Base-by-base conservation (phyloP, 2,113 vertebrate genomes). In the Pholis gunnellus region DNA sequence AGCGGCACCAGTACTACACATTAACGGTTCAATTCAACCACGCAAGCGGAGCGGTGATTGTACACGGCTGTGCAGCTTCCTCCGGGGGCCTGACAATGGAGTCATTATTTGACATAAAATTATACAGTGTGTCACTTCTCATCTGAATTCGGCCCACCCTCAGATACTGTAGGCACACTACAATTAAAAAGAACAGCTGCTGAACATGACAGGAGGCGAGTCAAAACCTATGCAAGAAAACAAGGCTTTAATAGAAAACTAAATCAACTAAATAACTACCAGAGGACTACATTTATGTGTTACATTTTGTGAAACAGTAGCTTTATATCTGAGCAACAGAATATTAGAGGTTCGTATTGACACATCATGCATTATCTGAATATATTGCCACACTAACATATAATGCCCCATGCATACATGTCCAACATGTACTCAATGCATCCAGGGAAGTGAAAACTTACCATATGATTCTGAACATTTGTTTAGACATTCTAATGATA, bases 61-160 rank as follows among this genome's bases (percentile, higher is more conserved):
- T 13, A 70, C 25, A 38, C 57, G 74, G 78, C 63, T 40, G 77
- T 27, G 66, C 67, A 18, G 57, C 67, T 34, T 78, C 60, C 29
- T 25, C 59, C 31, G 63, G 65, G 46, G 22, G 6, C 22, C 78
- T 63, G 60, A 69, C 46, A 54, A 80, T 70, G 46, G 72, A 88
- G 66, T 70, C 71, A 75, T 86, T 66, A 60, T 79, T 81, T 75
- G 56, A 86, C 57, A 75, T 82, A 76, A 87, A 88, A 88, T 89
- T 85, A 89, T 70, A 84, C 70, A 71, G 76, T 54, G 40, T 81
- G 82, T 82, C 82, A 80, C 71, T 78, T 78, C 78, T 75, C 52
- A 68, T 83, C 79, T 71, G 76, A 83, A 68, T 83, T 52, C 27
- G 70, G 57, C 74, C 68, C 70, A 80, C 64, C 69, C 75, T 65